phyloP scores from a whole-genome alignment of 2,797 vertebrate species.

The Vespertilio murinus region DNA sequence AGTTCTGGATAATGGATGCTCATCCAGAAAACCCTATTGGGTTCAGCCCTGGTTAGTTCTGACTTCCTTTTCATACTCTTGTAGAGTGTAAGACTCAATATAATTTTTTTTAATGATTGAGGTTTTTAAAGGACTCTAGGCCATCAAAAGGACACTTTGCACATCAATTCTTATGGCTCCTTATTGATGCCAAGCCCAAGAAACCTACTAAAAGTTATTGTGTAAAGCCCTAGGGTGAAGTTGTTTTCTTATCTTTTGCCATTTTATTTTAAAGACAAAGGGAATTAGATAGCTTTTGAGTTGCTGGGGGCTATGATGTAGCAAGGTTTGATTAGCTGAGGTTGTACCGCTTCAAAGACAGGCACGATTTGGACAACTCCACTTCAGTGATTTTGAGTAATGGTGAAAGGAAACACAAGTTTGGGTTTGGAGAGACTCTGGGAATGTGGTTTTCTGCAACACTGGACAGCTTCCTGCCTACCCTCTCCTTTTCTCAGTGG shows the following conservation, averaged over 20 bases:
- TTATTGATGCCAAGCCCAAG: background rate
- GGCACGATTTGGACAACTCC: background rate
- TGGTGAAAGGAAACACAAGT: background rate
- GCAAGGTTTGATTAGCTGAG: background rate
- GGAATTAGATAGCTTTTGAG: background rate
- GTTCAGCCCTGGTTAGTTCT: background rate
- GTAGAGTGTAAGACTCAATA: background rate
- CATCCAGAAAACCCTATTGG: conserved; percentile 23
- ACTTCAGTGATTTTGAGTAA: conserved; percentile 27
- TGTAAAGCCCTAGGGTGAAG: background rate
- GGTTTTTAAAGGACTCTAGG: background rate
- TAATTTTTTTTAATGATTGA: background rate
- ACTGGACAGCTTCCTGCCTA: conserved; percentile 22
- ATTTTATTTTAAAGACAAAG: conserved; percentile 32
- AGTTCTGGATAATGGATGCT: background rate
- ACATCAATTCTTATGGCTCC: background rate
- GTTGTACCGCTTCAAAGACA: background rate
- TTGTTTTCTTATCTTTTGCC: background rate
- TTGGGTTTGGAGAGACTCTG: conserved; percentile 8
- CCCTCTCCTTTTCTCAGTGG: background rate
- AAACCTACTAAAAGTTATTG: background rate
- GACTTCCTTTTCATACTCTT: background rate
- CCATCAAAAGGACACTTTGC: background rate
- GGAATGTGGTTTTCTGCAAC: conserved; percentile 49
- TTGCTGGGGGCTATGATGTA: background rate